These are phyloP conservation scores for Adrianichthys oophorus DNA, from an alignment of 2,797 vertebrate genomes.

Conservation along the genomic window DNA sequence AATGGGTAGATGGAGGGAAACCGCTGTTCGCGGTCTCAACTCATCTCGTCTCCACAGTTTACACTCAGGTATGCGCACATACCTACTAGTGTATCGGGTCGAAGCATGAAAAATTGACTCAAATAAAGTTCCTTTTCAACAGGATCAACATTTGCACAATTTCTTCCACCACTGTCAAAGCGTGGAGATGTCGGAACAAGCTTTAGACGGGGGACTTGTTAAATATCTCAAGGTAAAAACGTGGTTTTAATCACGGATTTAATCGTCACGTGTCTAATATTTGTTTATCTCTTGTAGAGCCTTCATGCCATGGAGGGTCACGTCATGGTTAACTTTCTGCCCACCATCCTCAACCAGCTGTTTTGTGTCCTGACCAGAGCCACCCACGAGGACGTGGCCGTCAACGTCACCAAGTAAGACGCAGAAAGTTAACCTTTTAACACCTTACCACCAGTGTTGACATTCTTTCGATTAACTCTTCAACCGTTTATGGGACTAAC, in stretches of 20 bases:
- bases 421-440: background rate
- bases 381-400: slow-evolving; percentile 91
- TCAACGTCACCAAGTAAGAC: slow-evolving; percentile 91
- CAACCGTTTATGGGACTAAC: too few species aligned
- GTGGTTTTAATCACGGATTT: background rate
- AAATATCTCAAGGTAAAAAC: slow-evolving; percentile 93
- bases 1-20: slow-evolving; percentile 97
- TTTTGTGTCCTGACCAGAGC: slow-evolving; percentile 91
- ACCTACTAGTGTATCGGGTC: background rate
- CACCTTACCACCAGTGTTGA: too few species aligned
- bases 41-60: slow-evolving; percentile 94
- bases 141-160: slow-evolving; percentile 98
- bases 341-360: slow-evolving; percentile 93
- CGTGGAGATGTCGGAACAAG: slow-evolving; percentile 85
- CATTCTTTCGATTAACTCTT: too few species aligned
- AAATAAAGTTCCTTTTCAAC: slow-evolving; percentile 6
- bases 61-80: slow-evolving; percentile 86
- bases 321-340: slow-evolving; percentile 96
- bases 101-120: background rate
- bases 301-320: slow-evolving; percentile 96
- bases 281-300: slow-evolving; percentile 73
- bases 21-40: slow-evolving; percentile 89
- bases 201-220: slow-evolving; percentile 88
- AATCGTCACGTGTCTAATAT: background rate
- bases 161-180: slow-evolving; percentile 96